Evolutionary conservation across 2,113 vertebrate genomes (phyloP), one percentile per base, ranked within the genome.

Genomic region (Cheilinus undulatus): DNA sequence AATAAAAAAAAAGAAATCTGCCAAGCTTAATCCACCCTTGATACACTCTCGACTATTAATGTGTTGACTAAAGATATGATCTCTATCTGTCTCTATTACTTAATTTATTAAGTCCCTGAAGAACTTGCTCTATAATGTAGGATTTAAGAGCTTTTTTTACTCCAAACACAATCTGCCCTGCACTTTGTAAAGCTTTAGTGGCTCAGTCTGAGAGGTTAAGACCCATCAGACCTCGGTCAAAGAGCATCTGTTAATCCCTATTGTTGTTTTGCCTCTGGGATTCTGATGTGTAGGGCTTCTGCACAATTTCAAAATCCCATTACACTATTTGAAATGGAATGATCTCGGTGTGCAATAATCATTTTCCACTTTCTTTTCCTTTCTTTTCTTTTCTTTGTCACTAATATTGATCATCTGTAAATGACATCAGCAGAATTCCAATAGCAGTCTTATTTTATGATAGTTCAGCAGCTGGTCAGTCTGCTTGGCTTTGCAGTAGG

Each of bases 21-120:
- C 10, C 14, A 50, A 12, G 15, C 43, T 52, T 58, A 52, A 46
- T 24, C 46, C 40, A 26, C 26, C 6, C 23, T 53, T 32, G 14
- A 38, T 45, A 40, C 15, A 65, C n/a, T 60, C 23, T 24, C 36
- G 9, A 22, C 42, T 61, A 19, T 54, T n/a, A 53, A 66, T 71
- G 7, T 53, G 48, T 26, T 30, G 38, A 36, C 23, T 43, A 10
- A 20, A 42, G 6, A 26, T 5, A 27, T 30, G 19, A 4, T 30
- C 7, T 30, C 7, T 57, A 17, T 58, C 20, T 9, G 9, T 45
- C 50, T 68, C 42, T 46, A 30, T 73, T 27, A 51, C 45, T 28
- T 61, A 49, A 69, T 81, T 72, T 42, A 8, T 43, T 40, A 30
- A 73, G 69, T 58, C 45, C 67, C 40, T 38, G 22, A 22, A 30